These are phyloP conservation scores for Geotrupes spiniger DNA, from an alignment of 2,888 invertebrate species.

Conservation along the genomic window DNA sequence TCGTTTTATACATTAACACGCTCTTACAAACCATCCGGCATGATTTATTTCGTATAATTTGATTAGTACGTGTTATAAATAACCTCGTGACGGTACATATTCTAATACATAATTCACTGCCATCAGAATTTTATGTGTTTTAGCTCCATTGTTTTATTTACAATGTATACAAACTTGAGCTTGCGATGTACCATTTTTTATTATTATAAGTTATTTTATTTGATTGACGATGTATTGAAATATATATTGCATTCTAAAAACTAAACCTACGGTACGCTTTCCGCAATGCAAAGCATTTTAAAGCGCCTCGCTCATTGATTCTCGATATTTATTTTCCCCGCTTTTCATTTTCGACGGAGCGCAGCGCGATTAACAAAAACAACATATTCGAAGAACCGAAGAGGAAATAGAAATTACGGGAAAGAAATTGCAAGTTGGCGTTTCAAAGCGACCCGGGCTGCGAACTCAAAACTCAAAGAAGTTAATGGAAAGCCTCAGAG, in stretches of 20 bases:
- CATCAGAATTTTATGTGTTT: too few relatives aligned
- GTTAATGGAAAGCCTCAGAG: slow-evolving; percentile 60
- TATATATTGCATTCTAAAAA: too few relatives aligned
- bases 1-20: slow-evolving; percentile 4
- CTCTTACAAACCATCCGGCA: background rate
- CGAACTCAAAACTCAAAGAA: slow-evolving; percentile 33
- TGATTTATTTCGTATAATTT: slow-evolving; percentile 7
- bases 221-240: too few relatives aligned
- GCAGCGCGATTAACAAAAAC: slow-evolving; percentile 17
- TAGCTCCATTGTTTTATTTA: too few relatives aligned
- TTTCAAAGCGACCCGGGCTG: slow-evolving; percentile 24
- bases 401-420: slow-evolving; percentile 35
- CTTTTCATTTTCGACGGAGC: slow-evolving; percentile 11
- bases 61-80: background rate
- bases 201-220: too few relatives aligned
- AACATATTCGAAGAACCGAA: slow-evolving; percentile 21
- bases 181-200: too few relatives aligned
- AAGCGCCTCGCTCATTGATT: too few relatives aligned
- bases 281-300: too few relatives aligned
- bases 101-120: too few relatives aligned
- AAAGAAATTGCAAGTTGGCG: slow-evolving; percentile 35
- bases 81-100: too few relatives aligned
- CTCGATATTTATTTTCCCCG: slow-evolving; percentile 14
- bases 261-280: too few relatives aligned
- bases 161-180: too few relatives aligned